Evolutionary conservation across 2,888 invertebrate species (phyloP).

Genomic region (Mycalesis mineus): DNA sequence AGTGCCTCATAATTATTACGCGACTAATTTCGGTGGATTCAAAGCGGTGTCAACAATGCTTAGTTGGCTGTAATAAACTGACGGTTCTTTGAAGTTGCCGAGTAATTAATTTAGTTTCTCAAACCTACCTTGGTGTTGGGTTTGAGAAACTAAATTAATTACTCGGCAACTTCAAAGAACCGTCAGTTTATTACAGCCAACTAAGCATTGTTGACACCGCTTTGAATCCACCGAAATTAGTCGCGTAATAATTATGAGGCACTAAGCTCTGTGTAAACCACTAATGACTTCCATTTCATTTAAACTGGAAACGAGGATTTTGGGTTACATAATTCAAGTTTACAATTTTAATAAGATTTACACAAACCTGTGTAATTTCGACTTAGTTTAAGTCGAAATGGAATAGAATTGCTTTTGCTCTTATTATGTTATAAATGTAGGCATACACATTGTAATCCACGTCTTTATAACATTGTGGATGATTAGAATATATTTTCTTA

Average conservation of each 20-base stretch:
- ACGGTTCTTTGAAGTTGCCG: constrained; percentile 33
- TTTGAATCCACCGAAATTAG: constrained; percentile 34
- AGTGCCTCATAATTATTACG: constrained; percentile 45
- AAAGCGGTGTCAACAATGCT: constrained; percentile 34
- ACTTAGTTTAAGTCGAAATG: background rate
- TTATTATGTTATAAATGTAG: too few species aligned
- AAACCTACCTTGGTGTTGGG: too few species aligned
- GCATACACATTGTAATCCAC: too few species aligned
- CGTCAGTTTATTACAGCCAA: constrained; percentile 28
- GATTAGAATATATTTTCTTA: too few species aligned
- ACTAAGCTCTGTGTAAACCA: constrained; percentile 46
- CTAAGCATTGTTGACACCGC: constrained; percentile 33
- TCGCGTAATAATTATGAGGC: constrained; percentile 43
- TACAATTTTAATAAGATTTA: constrained; percentile 21
- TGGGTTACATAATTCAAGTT: constrained; percentile 21
- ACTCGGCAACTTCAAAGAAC: constrained; percentile 32
- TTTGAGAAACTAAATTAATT: constrained; percentile 26
- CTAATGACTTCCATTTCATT: constrained; percentile 31
- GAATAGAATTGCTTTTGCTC: too few species aligned
- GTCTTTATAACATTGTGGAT: too few species aligned
- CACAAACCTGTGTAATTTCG: background rate
- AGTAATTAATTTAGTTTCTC: constrained; percentile 25
- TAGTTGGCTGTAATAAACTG: constrained; percentile 26
- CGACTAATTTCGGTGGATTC: constrained; percentile 35
- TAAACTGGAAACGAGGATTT: constrained; percentile 23